Evolutionary conservation across 2,797 vertebrate species (phyloP).

Genomic region (Mallotus villosus): DNA sequence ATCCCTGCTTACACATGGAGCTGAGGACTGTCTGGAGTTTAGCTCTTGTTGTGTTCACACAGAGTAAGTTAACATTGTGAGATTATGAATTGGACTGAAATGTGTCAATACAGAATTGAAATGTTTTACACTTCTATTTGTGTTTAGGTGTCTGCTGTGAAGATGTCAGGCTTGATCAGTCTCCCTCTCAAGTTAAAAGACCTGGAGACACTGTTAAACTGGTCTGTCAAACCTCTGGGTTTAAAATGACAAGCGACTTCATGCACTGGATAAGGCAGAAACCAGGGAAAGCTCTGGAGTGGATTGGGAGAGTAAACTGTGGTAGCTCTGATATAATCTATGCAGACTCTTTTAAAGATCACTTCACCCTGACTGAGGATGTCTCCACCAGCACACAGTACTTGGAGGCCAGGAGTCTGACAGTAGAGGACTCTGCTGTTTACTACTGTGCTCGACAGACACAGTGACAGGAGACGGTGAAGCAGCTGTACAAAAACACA

Average conservation of each 20-base stretch:
- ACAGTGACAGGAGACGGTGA: slow-evolving; percentile 7
- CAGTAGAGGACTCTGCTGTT: slow-evolving; percentile 30
- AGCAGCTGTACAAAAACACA: slow-evolving; percentile 22
- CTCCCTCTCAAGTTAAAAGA: slow-evolving; percentile 16
- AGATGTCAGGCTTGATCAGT: slow-evolving; percentile 26
- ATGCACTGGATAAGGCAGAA: slow-evolving; percentile 43
- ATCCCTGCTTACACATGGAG: neutral
- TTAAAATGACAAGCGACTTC: neutral
- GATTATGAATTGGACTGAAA: too few relatives aligned
- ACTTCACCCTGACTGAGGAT: slow-evolving; percentile 19
- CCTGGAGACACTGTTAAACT: slow-evolving; percentile 40
- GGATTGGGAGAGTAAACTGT: slow-evolving; percentile 21
- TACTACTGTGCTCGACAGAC: slow-evolving; percentile 30
- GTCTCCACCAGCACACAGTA: slow-evolving; percentile 28
- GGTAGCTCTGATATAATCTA: neutral
- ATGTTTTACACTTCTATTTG: neutral
- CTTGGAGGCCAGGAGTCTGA: slow-evolving; percentile 27
- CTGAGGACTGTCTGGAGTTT: neutral
- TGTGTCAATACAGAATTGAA: neutral
- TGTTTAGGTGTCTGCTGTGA: slow-evolving; percentile 22
- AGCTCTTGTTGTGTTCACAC: neutral
- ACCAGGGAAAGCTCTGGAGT: slow-evolving; percentile 29
- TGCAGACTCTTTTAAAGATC: slow-evolving; percentile 11
- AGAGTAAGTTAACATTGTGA: neutral
- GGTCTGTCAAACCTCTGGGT: slow-evolving; percentile 50